Evolutionary conservation across 2,888 invertebrate species (phyloP), one percentile per base, ranked within the genome.

Genomic region (Taphrorychus bicolor): DNA sequence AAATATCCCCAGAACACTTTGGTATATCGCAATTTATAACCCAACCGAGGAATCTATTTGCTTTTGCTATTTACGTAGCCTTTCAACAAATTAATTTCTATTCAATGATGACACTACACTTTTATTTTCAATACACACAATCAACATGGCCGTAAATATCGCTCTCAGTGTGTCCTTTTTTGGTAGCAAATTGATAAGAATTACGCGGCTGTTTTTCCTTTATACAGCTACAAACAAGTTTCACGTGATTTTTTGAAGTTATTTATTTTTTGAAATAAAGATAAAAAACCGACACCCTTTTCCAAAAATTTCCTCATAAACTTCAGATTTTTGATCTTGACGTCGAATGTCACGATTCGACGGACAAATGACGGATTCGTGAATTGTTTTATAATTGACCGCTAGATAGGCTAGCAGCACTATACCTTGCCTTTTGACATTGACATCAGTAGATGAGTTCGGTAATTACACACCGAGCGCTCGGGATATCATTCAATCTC

Each of bases 101-200:
- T 64, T 59, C 67, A 58, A 60, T 74, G 77, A 77, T 77, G 77
- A 77, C 76, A 77, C 76, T 73, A 76, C 76, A 74, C 73, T 76
- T 73, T 73, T 74, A 73, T 74, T 75, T 76, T 77, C 67, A 71
- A 57, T 73, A 66, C 70, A 72, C 64, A 73, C 62, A 74, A 72
- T 74, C 77, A 77, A 77, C 72, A 77, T 77, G 77, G 77, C 76
- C 73, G 73, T 56, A n/a, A n/a, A 58, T 66, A 59, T 54, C 48
- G 49, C 51, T 54, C 3, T 48, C 49, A 45, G 14, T 19, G 22
- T 1, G 11, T 23, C 5, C 53, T 59, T 21, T 14, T 67, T 24
- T 2, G 32, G 60, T 40, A 21, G 17, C n/a, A 21, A 32, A 22
- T 16, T 21, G 52, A 48, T 67, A 56, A 52, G 32, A 11, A 32